A percentile compares a stretch with the other conserved stretches of the same genome.
Evolutionary conservation across 2,797 vertebrate genomes (phyloP).

Genomic region (Crenuchus spilurus): DNA sequence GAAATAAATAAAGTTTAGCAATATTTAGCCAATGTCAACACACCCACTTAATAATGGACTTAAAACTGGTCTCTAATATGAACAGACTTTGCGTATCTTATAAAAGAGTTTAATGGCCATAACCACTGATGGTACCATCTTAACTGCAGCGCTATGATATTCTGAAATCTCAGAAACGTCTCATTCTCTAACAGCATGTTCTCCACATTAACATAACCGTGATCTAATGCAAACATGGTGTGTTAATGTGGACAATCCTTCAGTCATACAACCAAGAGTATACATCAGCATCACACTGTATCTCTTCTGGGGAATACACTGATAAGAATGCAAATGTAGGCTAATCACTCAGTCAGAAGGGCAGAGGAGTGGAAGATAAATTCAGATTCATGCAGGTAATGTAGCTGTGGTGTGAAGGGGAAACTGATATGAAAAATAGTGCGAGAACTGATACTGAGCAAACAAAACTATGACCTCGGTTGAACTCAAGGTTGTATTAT

Average conservation of each 20-base stretch:
- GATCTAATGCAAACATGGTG: background rate
- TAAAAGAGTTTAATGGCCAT: too few relatives aligned
- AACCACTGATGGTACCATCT: too few relatives aligned
- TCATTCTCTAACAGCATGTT: background rate
- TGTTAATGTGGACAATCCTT: background rate
- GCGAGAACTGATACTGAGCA: background rate
- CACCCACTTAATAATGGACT: too few relatives aligned
- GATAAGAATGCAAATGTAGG: slow-evolving; percentile 3
- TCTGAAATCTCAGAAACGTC: background rate
- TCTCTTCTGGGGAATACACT: background rate
- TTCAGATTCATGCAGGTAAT: background rate
- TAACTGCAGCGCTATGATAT: background rate
- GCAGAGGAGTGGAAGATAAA: background rate
- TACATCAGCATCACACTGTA: background rate
- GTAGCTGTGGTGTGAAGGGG: background rate
- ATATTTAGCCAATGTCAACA: too few relatives aligned
- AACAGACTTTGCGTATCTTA: too few relatives aligned
- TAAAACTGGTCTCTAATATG: too few relatives aligned
- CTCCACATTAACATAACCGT: background rate
- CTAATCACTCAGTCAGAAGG: background rate
- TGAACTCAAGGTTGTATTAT: background rate
- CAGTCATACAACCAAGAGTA: background rate
- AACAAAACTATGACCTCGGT: background rate
- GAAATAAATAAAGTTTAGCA: too few relatives aligned
- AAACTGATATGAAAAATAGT: slow-evolving; percentile 10